Evolutionary conservation across 2,113 vertebrate species (phyloP).

Genomic region (Cinclus mexicanus): DNA sequence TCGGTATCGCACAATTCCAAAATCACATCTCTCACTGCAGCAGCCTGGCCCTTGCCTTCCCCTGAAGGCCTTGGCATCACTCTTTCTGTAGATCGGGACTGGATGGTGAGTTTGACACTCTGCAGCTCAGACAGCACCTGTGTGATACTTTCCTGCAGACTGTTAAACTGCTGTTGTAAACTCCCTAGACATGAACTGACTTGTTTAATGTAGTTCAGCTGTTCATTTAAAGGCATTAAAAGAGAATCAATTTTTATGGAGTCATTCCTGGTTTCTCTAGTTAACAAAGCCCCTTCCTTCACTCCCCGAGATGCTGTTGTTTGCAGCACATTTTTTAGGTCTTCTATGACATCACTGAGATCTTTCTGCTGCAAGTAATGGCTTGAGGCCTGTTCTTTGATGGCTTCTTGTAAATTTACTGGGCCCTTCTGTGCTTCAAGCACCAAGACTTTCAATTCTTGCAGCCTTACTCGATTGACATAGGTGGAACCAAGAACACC

Average conservation of each 20-base stretch:
- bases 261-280: neutral
- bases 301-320: conserved; percentile 20
- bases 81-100: conserved; percentile 27
- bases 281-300: conserved; percentile 18
- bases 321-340: conserved; percentile 75
- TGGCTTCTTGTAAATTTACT: conserved; percentile 89
- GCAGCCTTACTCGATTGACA: conserved; percentile 91
- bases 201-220: conserved; percentile 77
- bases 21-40: conserved; percentile 70
- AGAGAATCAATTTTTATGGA: conserved; percentile 66
- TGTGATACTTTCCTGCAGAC: conserved; percentile 70
- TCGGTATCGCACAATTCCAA: conserved; percentile 78
- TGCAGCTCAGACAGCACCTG: conserved; percentile 71
- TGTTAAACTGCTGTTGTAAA: conserved; percentile 73
- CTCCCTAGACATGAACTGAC: conserved; percentile 70
- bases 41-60: conserved; percentile 52
- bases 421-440: conserved; percentile 95
- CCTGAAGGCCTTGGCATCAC: neutral
- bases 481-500: conserved; percentile 96
- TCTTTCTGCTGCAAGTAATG: conserved; percentile 87
- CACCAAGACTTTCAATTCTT: conserved; percentile 89
- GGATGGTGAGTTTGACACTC: conserved; percentile 65
- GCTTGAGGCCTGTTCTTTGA: conserved; percentile 85
- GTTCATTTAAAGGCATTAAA: conserved; percentile 75
- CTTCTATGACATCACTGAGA: conserved; percentile 79